Evolutionary conservation across 2,113 vertebrate species (phyloP), one percentile per base, ranked within the genome.

Genomic region (Mastomys natalensis): DNA sequence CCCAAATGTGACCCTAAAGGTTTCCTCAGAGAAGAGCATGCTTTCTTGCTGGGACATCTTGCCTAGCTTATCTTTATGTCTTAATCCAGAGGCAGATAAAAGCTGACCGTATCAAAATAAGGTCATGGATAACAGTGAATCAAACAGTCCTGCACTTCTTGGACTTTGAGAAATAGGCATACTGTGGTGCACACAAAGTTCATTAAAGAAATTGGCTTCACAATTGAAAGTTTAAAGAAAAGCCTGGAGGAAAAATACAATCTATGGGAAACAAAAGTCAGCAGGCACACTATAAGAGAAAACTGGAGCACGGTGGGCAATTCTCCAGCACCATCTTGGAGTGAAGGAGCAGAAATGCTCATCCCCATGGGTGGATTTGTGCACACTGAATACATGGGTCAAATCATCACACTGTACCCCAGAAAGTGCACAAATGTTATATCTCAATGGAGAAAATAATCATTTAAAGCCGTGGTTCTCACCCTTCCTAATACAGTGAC

Each of bases 171-270:
- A 78, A 87, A 82, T 0, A 87, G 48, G 29, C 86, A 81, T 70
- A 68, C 22, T 60, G 37, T 77, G 37, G 13, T 86, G 9, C n/a
- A 22, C 31, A 73, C 66, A 85, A 53, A 87, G 68, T 86, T 92
- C 43, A 74, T 85, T 40, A 86, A 40, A 91, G 31, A 91, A 89
- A 40, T 40, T 60, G 2, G 45, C 45, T 94, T 80, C 72, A 92
- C 72, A 16, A 11, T 11, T 43, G n/a, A 62, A 43, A 87, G 80
- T 87, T 86, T 92, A 93, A 76, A 87, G 37, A 48, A 94, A 97
- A 87, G 13, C 19, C 11, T 62, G 11, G 86, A 93, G 64, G 16
- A 66, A n/a, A 91, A 87, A 76, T 7, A 80, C 31, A n/a, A 55
- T 89, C 43, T 58, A 85, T 1, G 68, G 31, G 31, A 55, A n/a